Evolutionary conservation across 1,140 invertebrate species (phyloP), one percentile per base, ranked within the genome.

Genomic region (Venturia canescens): DNA sequence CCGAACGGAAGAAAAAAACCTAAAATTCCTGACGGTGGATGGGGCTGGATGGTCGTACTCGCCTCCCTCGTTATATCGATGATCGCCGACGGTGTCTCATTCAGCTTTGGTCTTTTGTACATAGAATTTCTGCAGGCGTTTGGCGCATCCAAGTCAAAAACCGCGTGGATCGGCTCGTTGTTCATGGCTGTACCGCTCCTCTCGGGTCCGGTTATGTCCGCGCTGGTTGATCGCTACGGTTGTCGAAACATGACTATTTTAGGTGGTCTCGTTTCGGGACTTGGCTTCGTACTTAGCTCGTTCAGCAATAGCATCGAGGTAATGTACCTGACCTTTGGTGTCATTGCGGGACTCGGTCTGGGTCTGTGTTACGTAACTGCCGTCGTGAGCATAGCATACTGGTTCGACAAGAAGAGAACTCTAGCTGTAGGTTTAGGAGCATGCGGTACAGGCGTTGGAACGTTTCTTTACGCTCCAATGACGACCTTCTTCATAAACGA

Each of bases 51-150:
- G 13, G 96, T 98, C 0, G 97, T 98, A 0, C 88, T 95, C 4
- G 94, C 97, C 0, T 97, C 97, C 0, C 94, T 98, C 76, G 87
- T 98, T 50, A 95, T 98, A 57, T 97, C 97, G 29, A 94, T 98
- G 91, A 96, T 99, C n/a, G 97, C 97, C n/a, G 98, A 99, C 89
- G 98, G 98, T 0, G 95, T 99, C 13, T 97, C 97, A 38, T 98
- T 98, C 87, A 98, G 97, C 0, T 98, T 98, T 89, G 98, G 98
- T 0, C 91, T 98, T 0, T 93, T 99, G 18, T 97, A 97, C 85
- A 95, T 96, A 0, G 95, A 98, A 86, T 96, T 99, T 86, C 91
- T 97, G n/a, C 92, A 95, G 6, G 95, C 98, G 86, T 99, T 98
- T 88, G 92, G 94, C 11, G 95, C 95, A 53, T 95, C 94, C 34